Conservation (phyloP, 2,888 invertebrate genomes). For the Dryobotodes eremita region DNA sequence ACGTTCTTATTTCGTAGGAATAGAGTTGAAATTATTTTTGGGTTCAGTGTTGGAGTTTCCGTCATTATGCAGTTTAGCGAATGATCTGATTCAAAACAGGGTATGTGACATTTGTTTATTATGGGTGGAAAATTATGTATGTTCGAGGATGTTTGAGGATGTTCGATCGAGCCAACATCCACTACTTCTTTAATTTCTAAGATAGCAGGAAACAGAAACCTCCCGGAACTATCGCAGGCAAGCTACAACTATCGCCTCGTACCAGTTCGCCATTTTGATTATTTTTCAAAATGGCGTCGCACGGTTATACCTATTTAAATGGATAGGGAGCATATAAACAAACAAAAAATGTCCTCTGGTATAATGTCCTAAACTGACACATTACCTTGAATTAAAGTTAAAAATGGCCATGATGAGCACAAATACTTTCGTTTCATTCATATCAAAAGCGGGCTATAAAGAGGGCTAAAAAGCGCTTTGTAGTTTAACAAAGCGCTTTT, state of each 20-base stretch:
- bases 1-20: conserved; percentile 6
- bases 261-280: no score
- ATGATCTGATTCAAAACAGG: conserved; percentile 16
- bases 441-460: no score
- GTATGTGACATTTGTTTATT: conserved; percentile 22
- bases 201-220: not conserved
- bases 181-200: not conserved
- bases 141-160: not conserved
- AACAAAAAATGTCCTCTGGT: no score
- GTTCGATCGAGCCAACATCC: not conserved
- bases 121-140: not conserved
- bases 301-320: no score
- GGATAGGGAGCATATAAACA: no score
- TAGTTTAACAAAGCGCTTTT: no score
- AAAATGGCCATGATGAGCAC: no score
- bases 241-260: not conserved
- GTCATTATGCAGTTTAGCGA: conserved; percentile 48
- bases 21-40: conserved; percentile 47
- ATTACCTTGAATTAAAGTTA: no score
- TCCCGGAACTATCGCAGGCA: not conserved
- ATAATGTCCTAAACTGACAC: no score
- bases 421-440: no score
- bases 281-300: no score
- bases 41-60: conserved; percentile 37
- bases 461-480: no score